These are phyloP conservation scores for Oligia fasciuncula DNA, from an alignment of 2,888 invertebrate species.

Conservation along the genomic window DNA sequence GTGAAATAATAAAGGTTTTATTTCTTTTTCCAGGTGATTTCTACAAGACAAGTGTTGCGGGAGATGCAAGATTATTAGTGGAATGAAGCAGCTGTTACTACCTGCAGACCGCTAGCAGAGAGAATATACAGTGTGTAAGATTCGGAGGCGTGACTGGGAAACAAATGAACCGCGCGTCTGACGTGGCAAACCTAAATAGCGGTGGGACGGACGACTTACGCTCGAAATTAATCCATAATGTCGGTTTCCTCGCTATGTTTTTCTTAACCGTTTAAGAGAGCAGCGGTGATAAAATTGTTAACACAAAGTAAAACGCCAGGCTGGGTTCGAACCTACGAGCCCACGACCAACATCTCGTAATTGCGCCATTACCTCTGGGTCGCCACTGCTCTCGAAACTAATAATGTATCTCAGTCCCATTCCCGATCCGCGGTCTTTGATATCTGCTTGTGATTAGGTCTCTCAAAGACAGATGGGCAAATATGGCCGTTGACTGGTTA, in stretches of 20 bases:
- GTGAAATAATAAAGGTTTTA: not conserved
- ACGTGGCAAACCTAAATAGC: not conserved
- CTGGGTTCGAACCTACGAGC: too few relatives aligned
- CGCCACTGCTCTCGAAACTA: not conserved
- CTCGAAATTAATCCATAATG: not conserved
- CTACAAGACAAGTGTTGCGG: not conserved
- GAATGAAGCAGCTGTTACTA: not conserved
- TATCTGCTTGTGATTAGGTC: too few relatives aligned
- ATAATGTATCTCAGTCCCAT: not conserved
- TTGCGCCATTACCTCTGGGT: too few relatives aligned
- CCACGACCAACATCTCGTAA: too few relatives aligned
- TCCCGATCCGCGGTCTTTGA: not conserved
- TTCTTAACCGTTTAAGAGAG: too few relatives aligned
- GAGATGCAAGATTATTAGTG: not conserved
- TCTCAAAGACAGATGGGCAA: not conserved
- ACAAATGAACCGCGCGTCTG: not conserved
- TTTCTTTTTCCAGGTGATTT: conserved; percentile 37
- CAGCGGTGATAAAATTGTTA: too few relatives aligned
- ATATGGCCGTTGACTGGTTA: not conserved
- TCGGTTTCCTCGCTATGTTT: too few relatives aligned
- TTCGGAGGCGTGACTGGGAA: not conserved
- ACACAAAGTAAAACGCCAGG: too few relatives aligned
- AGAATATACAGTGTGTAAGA: not conserved
- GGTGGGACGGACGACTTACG: not conserved
- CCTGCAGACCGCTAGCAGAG: not conserved